Conservation (phyloP, 92 coral and sea anemone species). For the Zoanthus gigantus region DNA sequence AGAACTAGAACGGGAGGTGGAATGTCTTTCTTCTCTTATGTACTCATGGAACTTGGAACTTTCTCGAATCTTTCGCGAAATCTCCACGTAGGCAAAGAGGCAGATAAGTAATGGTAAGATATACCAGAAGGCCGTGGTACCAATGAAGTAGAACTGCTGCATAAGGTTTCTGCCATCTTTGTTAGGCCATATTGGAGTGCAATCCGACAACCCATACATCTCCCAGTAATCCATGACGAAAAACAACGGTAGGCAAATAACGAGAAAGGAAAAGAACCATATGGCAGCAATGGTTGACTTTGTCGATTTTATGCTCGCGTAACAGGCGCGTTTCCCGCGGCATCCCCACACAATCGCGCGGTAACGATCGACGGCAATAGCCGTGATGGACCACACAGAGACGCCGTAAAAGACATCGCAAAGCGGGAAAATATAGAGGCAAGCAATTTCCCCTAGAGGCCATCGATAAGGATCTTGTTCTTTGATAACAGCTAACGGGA, state of each 20-base stretch:
- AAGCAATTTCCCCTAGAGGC: slow-evolving; percentile 77
- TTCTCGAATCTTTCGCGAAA: slow-evolving; percentile 68
- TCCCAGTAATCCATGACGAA: slow-evolving; percentile 28
- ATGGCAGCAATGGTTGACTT: slow-evolving; percentile 16
- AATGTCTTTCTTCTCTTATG: slow-evolving; percentile 36
- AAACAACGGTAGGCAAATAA: slow-evolving; percentile 16
- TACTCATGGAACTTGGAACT: slow-evolving; percentile 73
- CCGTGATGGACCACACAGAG: slow-evolving; percentile 89
- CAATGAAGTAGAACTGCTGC: slow-evolving; percentile 51
- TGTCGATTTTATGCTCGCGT: slow-evolving; percentile 18
- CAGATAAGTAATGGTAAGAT: slow-evolving; percentile 71
- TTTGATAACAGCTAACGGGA: slow-evolving; percentile 80
- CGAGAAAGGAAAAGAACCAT: slow-evolving; percentile 19
- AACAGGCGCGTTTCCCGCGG: slow-evolving; percentile 15
- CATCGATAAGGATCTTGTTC: slow-evolving; percentile 74
- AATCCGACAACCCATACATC: slow-evolving; percentile 18
- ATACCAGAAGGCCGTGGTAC: slow-evolving; percentile 61
- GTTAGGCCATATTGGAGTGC: slow-evolving; percentile 25
- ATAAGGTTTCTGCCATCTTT: background rate
- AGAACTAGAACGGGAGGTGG: background rate
- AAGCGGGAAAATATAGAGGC: slow-evolving; percentile 75
- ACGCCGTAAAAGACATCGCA: slow-evolving; percentile 89
- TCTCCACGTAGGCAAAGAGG: slow-evolving; percentile 75
- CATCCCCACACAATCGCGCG: slow-evolving; percentile 50
- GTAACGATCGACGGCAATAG: slow-evolving; percentile 89